Percentiles rank a stretch among this genome's conserved stretches.
phyloP scores from a whole-genome alignment of 1,140 invertebrate species.

The Chionoecetes opilio region DNA sequence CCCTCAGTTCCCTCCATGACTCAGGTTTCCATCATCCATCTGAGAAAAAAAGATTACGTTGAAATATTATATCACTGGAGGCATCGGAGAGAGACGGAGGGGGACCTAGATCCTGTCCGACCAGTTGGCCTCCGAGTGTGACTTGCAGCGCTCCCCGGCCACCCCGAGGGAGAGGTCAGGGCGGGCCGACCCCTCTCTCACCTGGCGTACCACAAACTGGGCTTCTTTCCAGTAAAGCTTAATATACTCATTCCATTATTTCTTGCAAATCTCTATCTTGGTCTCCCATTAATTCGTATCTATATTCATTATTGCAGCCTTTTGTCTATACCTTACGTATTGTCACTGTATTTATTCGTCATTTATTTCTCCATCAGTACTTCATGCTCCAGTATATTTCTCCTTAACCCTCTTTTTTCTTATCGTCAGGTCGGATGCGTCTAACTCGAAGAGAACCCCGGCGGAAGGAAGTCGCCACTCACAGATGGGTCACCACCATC shows the following conservation, averaged over 20 bases:
- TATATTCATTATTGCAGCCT: too few relatives aligned
- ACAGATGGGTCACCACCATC: not conserved
- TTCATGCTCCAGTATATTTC: too few relatives aligned
- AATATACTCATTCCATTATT: too few relatives aligned
- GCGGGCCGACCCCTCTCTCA: conserved; percentile 3
- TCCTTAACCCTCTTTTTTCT: not conserved
- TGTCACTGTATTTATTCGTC: too few relatives aligned
- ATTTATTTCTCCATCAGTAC: too few relatives aligned
- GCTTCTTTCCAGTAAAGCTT: not conserved
- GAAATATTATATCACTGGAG: conserved; percentile 30
- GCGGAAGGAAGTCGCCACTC: not conserved
- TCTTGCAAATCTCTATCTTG: not conserved
- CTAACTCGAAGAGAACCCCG: not conserved
- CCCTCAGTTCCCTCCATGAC: not conserved
- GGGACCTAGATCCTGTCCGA: conserved; percentile 15
- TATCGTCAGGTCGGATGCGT: not conserved
- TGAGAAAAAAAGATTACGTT: conserved; percentile 30
- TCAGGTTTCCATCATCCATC: conserved; percentile 28
- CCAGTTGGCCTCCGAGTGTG: conserved; percentile 15
- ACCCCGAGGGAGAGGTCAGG: not conserved
- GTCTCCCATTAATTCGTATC: not conserved
- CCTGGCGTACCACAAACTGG: not conserved
- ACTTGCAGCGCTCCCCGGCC: not conserved
- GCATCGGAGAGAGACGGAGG: conserved; percentile 23
- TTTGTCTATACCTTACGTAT: too few relatives aligned